Percentiles rank a stretch among this genome's conserved stretches.
These are phyloP conservation scores for Oreochromis aureus DNA, from an alignment of 2,113 vertebrate species.

Conservation along the genomic window DNA sequence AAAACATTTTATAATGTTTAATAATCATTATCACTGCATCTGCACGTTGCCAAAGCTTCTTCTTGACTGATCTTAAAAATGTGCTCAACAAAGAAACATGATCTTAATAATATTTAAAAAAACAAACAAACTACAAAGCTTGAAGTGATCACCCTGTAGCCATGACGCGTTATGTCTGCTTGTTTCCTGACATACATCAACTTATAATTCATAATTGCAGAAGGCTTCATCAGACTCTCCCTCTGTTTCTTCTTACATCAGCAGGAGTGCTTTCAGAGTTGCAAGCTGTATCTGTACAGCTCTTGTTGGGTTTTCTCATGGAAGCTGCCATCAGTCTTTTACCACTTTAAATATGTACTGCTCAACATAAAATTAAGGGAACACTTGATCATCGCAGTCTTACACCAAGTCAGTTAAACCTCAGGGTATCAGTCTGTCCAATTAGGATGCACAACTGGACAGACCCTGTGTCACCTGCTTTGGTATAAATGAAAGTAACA, in stretches of 20 bases:
- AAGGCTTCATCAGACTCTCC: not conserved
- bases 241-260: not conserved
- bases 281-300: not conserved
- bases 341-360: not conserved
- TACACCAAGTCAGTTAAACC: not conserved
- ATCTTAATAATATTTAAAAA: accelerated
- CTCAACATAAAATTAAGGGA: not conserved
- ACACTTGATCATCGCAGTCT: not conserved
- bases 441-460: not conserved
- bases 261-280: not conserved
- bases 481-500: not conserved
- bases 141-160: not conserved
- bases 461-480: not conserved
- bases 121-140: not conserved
- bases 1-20: not conserved
- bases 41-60: not conserved
- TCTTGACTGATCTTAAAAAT: not conserved
- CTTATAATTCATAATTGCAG: not conserved
- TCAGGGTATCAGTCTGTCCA: not conserved
- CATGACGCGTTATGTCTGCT: not conserved
- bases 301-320: not conserved
- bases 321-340: not conserved
- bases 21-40: accelerated
- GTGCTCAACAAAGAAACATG: not conserved
- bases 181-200: not conserved